These are phyloP conservation scores for Malacoctenus gilli DNA, from an alignment of 2,797 vertebrate genomes.

Conservation along the genomic window DNA sequence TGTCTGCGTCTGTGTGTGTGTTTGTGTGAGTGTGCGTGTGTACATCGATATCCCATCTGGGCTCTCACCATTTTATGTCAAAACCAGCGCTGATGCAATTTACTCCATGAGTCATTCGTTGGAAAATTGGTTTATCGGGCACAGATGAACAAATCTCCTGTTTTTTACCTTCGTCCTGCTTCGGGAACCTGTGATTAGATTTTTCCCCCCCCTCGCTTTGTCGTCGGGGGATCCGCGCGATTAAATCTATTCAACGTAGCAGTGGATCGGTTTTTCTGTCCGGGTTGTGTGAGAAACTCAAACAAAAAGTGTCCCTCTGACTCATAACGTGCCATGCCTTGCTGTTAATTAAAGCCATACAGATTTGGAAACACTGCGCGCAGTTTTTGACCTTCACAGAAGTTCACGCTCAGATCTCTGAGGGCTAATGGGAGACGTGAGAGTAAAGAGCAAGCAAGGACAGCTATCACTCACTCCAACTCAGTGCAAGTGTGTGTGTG, in stretches of 20 bases:
- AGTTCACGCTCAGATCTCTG: constrained; percentile 20
- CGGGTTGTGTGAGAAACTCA: background rate
- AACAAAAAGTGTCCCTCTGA: background rate
- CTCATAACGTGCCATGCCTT: background rate
- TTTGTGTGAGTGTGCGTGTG: constrained; percentile 26
- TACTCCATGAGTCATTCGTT: constrained; percentile 22
- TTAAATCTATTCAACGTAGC: background rate
- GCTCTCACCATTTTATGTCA: constrained; percentile 21
- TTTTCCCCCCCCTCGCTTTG: background rate
- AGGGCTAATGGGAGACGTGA: constrained; percentile 25
- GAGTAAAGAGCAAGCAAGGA: constrained; percentile 47
- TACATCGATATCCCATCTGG: constrained; percentile 43
- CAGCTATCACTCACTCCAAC: constrained; percentile 46
- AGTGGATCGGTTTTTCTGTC: constrained; percentile 4
- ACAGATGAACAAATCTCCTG: background rate
- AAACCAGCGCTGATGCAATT: constrained; percentile 22
- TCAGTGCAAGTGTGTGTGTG: constrained; percentile 23
- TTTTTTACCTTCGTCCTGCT: background rate
- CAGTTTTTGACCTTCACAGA: constrained; percentile 45
- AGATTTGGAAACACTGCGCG: constrained; percentile 9
- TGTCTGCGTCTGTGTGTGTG: too few species aligned
- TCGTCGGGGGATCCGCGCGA: background rate
- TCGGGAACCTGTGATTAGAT: background rate
- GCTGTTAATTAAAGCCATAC: constrained; percentile 40
- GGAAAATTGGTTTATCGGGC: constrained; percentile 1